Evolutionary conservation across 1,140 invertebrate species (phyloP).

Genomic region (Ceratosolen solmsi): DNA sequence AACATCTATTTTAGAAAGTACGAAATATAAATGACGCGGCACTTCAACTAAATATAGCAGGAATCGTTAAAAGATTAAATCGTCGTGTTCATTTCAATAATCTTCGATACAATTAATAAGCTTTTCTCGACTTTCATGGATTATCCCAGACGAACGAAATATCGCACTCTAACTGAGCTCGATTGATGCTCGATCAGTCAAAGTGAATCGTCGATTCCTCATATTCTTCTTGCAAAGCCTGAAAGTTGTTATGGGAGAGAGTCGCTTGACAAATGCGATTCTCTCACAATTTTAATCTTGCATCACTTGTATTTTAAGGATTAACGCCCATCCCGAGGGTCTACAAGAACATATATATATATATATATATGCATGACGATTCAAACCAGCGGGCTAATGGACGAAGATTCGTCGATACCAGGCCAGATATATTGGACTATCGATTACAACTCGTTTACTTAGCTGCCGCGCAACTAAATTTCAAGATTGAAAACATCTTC

Average conservation of each 20-base stretch:
- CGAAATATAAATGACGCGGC: too few relatives aligned
- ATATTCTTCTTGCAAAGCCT: not conserved
- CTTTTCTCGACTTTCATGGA: not conserved
- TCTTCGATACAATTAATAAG: not conserved
- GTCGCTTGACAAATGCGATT: not conserved
- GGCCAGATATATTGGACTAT: not conserved
- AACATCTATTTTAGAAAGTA: not conserved
- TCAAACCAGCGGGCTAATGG: too few relatives aligned
- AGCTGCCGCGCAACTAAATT: slow-evolving; percentile 33
- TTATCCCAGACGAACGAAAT: not conserved
- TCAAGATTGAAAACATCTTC: slow-evolving; percentile 18
- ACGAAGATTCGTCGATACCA: not conserved
- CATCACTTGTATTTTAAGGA: not conserved
- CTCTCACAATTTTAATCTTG: not conserved
- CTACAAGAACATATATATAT: too few relatives aligned
- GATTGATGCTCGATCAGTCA: not conserved
- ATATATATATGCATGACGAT: too few relatives aligned
- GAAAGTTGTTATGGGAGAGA: not conserved
- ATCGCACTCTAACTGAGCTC: not conserved
- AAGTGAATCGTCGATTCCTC: not conserved
- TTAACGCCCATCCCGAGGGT: not conserved
- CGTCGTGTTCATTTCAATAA: not conserved
- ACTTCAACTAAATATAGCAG: too few relatives aligned
- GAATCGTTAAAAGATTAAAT: not conserved
- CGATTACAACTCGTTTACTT: not conserved